These are phyloP conservation scores for Tubiluchus corallicola DNA, from an alignment of 2,888 invertebrate genomes.

Conservation along the genomic window DNA sequence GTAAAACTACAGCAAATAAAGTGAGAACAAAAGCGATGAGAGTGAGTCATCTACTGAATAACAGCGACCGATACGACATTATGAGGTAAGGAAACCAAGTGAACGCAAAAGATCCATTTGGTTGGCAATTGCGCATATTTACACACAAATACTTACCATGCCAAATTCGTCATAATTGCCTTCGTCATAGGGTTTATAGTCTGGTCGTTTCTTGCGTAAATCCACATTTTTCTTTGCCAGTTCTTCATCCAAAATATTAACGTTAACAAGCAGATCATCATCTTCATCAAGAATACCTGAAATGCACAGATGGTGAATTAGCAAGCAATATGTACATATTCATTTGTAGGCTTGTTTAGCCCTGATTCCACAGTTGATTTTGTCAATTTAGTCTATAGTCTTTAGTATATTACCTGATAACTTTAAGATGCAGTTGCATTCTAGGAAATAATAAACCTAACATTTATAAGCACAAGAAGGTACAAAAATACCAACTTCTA, in stretches of 20 bases:
- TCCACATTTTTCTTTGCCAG: constrained; percentile 45
- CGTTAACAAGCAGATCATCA: constrained; percentile 66
- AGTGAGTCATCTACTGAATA: no score
- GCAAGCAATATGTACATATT: constrained; percentile 7
- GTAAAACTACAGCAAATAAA: no score
- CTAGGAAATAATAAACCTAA: no score
- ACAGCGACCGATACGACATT: no score
- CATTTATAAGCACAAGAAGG: no score
- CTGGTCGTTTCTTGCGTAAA: constrained; percentile 59
- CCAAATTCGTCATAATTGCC: constrained; percentile 41
- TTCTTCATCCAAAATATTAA: constrained; percentile 31
- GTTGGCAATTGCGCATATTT: constrained; percentile 9
- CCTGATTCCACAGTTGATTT: no score
- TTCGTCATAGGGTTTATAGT: constrained; percentile 56
- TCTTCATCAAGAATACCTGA: constrained; percentile 56
- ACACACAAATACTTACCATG: constrained; percentile 23
- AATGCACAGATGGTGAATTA: constrained; percentile 9
- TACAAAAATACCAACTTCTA: no score
- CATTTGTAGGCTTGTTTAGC: neutral
- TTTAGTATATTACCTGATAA: no score
- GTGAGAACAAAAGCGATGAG: no score
- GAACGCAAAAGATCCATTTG: neutral
- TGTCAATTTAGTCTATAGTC: no score
- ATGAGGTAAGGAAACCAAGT: constrained; percentile 10
- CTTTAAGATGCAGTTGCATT: no score